Evolutionary conservation across 2,113 vertebrate species (phyloP).

Genomic region (Pterocles burchelli): DNA sequence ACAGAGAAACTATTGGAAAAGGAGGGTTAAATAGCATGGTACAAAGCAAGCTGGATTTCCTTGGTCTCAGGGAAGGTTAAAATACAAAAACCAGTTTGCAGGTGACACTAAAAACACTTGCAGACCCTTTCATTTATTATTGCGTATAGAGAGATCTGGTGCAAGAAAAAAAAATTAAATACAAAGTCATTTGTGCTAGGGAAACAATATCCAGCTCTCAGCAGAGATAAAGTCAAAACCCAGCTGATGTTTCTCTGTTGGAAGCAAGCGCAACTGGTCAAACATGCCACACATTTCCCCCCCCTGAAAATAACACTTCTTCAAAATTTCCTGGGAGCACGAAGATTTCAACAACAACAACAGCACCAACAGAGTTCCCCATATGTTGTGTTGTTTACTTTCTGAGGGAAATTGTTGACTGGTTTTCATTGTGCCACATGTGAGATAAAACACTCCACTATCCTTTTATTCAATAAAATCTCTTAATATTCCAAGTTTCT

Average conservation of each 20-base stretch:
- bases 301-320: neutral
- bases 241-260: neutral
- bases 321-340: neutral
- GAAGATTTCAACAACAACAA: neutral
- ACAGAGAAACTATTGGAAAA: conserved; percentile 51
- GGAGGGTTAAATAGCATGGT: conserved; percentile 25
- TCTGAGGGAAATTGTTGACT: neutral
- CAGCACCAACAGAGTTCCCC: conserved; percentile 18
- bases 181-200: neutral
- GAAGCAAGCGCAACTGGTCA: conserved; percentile 15
- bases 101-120: neutral
- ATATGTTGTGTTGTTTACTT: neutral
- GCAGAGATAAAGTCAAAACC: neutral
- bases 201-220: neutral
- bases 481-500: conserved; percentile 36
- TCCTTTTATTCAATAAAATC: neutral
- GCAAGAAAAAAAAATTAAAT: neutral
- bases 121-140: neutral
- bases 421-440: neutral
- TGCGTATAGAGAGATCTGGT: neutral
- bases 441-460: conserved; percentile 12
- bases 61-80: neutral
- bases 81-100: neutral
- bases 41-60: neutral
- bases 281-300: neutral